Conservation (phyloP, 2,113 vertebrate species). For the Indicator indicator region DNA sequence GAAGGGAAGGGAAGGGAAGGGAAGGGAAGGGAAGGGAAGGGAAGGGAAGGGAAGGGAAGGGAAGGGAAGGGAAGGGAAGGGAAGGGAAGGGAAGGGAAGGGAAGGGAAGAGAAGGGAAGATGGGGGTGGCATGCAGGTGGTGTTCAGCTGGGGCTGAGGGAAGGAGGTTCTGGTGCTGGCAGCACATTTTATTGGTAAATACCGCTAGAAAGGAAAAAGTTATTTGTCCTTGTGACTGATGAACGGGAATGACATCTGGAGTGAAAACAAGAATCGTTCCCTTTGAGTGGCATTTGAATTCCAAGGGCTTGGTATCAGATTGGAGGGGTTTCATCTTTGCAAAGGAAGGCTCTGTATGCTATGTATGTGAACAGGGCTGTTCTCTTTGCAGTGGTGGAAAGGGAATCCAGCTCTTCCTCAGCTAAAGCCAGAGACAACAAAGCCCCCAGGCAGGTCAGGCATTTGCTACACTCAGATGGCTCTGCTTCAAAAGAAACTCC, state of each 20-base stretch:
- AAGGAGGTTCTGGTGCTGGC: not conserved
- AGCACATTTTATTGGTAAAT: conserved; percentile 1
- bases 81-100: not conserved
- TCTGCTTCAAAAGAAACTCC: not conserved
- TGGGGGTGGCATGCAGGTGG: not conserved
- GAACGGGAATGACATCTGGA: not conserved
- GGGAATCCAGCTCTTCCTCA: not conserved
- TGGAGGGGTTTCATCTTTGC: not conserved
- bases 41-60: not conserved
- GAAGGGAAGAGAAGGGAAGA: not conserved
- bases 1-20: not conserved
- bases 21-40: not conserved
- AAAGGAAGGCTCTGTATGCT: not conserved
- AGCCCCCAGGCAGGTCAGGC: not conserved
- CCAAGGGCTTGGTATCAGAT: not conserved
- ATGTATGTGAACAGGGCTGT: not conserved
- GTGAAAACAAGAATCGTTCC: conserved; percentile 41
- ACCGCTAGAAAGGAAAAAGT: not conserved
- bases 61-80: not conserved
- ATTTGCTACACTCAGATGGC: not conserved
- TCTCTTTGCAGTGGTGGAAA: not conserved
- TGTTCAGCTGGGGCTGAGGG: conserved; percentile 6
- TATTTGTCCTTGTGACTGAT: conserved; percentile 31
- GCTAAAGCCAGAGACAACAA: not conserved
- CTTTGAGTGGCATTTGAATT: not conserved